phyloP scores from a whole-genome alignment of 2,888 invertebrate genomes.

The Microctonus aethiopoides region DNA sequence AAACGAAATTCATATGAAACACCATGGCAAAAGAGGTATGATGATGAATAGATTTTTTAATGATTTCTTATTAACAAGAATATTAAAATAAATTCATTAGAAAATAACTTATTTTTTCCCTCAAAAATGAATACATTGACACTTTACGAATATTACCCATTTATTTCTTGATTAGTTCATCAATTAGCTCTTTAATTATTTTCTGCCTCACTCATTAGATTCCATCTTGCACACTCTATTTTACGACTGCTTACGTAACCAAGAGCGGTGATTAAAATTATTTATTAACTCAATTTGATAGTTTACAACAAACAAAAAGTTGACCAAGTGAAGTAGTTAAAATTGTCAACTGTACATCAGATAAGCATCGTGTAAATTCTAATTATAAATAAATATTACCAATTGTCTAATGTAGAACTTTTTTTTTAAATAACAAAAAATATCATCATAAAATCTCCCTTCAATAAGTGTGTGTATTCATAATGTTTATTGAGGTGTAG shows the following conservation, averaged over 20 bases:
- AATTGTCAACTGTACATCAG: not conserved
- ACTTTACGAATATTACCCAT: no score
- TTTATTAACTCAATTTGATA: not conserved
- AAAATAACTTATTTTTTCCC: no score
- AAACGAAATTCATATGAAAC: conserved; percentile 20
- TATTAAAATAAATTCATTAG: not conserved
- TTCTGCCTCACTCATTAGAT: not conserved
- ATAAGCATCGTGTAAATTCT: not conserved
- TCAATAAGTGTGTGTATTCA: no score
- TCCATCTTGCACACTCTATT: not conserved
- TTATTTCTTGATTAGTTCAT: not conserved
- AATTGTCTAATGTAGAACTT: not conserved
- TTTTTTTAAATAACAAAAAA: not conserved
- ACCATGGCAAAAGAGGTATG: not conserved
- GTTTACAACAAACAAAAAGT: not conserved
- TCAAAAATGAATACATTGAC: no score
- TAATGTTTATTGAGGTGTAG: not conserved
- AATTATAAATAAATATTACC: not conserved
- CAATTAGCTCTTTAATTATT: not conserved
- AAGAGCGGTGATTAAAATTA: conserved; percentile 4
- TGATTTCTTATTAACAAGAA: not conserved
- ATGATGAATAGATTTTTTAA: not conserved
- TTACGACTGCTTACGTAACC: conserved; percentile 7
- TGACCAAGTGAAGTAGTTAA: conserved; percentile 10
- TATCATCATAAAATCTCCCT: not conserved